These are phyloP conservation scores for Sminthopsis crassicaudata DNA, from an alignment of 2,113 vertebrate genomes.

Conservation along the genomic window DNA sequence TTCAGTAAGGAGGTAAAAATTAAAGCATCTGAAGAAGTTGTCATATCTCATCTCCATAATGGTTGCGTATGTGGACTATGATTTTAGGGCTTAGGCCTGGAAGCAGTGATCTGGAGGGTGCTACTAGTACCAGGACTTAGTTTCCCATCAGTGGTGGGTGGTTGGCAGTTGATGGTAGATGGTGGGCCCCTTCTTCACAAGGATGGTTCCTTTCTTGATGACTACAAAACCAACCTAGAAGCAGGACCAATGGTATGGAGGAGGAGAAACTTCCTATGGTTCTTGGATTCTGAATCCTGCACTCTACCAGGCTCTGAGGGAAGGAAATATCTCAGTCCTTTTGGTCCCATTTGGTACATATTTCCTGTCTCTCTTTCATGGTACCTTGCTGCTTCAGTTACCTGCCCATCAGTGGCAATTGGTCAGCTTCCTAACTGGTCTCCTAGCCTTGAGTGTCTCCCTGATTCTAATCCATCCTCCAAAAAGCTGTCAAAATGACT, in stretches of 20 bases:
- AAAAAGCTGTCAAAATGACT: no score
- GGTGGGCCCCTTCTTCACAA: no score
- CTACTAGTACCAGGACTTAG: no score
- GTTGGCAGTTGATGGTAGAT: not conserved
- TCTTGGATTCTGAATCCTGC: not conserved
- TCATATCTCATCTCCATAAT: not conserved
- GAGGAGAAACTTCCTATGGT: not conserved
- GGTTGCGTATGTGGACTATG: not conserved
- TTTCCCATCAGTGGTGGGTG: no score
- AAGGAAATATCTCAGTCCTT: no score
- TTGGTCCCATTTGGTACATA: not conserved
- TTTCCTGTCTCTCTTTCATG: not conserved
- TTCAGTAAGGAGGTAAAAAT: not conserved
- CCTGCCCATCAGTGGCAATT: not conserved
- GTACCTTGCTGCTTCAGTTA: not conserved
- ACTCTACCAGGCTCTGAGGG: not conserved
- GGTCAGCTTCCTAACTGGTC: not conserved
- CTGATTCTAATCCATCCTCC: not conserved
- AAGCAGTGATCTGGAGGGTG: no score
- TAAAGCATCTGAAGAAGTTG: not conserved
- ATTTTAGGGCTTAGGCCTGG: not conserved
- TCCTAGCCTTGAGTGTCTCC: not conserved
- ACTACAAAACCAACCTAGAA: not conserved
- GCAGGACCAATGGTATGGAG: not conserved
- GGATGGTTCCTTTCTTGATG: not conserved